A percentile compares a stretch with the other conserved stretches of the same genome.
phyloP scores from a whole-genome alignment of 2,888 invertebrate species.

The Branchipolynoe longqiensis region DNA sequence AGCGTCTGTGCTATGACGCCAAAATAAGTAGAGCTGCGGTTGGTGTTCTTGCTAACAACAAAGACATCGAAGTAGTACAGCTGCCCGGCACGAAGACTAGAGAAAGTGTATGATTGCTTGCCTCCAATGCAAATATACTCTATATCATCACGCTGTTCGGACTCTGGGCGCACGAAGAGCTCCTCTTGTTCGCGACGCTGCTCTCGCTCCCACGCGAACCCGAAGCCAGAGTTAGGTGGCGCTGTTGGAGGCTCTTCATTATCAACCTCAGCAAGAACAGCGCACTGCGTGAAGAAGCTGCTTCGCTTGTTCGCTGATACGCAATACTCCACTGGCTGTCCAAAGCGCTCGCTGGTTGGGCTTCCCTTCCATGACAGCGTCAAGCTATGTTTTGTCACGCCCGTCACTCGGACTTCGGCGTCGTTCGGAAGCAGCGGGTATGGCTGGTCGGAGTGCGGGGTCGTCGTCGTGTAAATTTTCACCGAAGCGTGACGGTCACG shows the following conservation, averaged over 20 bases:
- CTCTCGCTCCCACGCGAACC: constrained; percentile 75
- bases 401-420: constrained; percentile 66
- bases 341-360: constrained; percentile 62
- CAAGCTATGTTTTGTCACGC: constrained; percentile 65
- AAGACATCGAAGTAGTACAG: constrained; percentile 85
- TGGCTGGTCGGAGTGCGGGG: constrained; percentile 68
- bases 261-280: constrained; percentile 81
- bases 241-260: constrained; percentile 78
- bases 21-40: constrained; percentile 84
- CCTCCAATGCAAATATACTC: constrained; percentile 83
- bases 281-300: constrained; percentile 83
- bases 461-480: constrained; percentile 73
- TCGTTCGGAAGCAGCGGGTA: constrained; percentile 71
- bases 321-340: constrained; percentile 76
- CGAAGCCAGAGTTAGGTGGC: constrained; percentile 75
- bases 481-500: constrained; percentile 74
- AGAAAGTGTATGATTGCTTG: constrained; percentile 83
- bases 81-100: constrained; percentile 82
- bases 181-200: constrained; percentile 54
- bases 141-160: constrained; percentile 70
- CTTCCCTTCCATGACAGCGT: constrained; percentile 72
- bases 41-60: constrained; percentile 83
- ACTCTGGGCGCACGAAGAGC: background rate
- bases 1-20: constrained; percentile 75
- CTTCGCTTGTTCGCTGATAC: constrained; percentile 83